These are phyloP conservation scores for Xestia xanthographa DNA, from an alignment of 2,888 invertebrate species.

Conservation along the genomic window DNA sequence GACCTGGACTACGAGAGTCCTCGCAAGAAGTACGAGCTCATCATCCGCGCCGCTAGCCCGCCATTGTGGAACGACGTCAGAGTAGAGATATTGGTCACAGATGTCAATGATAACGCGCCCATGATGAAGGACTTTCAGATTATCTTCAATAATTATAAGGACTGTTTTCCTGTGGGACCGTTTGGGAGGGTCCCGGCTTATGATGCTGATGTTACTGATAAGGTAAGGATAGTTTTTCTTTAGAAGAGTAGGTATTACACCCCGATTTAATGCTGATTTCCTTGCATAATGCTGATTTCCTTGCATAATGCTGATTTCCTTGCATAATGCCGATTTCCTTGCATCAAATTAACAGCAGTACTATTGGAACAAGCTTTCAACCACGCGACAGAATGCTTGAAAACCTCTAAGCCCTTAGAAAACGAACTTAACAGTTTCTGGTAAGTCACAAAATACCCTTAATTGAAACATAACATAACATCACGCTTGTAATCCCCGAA, in stretches of 20 bases:
- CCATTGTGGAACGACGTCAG: conserved; percentile 97
- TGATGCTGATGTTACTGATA: conserved; percentile 98
- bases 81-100: conserved; percentile 96
- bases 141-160: conserved; percentile 98
- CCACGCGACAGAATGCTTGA: neutral
- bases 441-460: neutral
- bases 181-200: conserved; percentile 98
- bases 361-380: neutral
- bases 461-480: neutral
- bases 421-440: neutral
- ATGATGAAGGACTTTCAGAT: conserved; percentile 97
- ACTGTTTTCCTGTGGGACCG: conserved; percentile 97
- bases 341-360: neutral
- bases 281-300: neutral
- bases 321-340: too few species aligned
- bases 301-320: too few species aligned
- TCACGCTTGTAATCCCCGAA: too few species aligned
- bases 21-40: conserved; percentile 96
- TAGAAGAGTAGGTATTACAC: neutral
- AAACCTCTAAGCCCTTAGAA: neutral
- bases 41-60: conserved; percentile 97
- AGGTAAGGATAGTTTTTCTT: conserved; percentile 76
- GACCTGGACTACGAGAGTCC: conserved; percentile 99
- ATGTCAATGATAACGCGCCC: conserved; percentile 98
- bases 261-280: neutral